A percentile compares a stretch with the other conserved stretches of the same genome.
These are phyloP conservation scores for Phthorimaea operculella DNA, from an alignment of 1,140 invertebrate genomes.

Conservation along the genomic window DNA sequence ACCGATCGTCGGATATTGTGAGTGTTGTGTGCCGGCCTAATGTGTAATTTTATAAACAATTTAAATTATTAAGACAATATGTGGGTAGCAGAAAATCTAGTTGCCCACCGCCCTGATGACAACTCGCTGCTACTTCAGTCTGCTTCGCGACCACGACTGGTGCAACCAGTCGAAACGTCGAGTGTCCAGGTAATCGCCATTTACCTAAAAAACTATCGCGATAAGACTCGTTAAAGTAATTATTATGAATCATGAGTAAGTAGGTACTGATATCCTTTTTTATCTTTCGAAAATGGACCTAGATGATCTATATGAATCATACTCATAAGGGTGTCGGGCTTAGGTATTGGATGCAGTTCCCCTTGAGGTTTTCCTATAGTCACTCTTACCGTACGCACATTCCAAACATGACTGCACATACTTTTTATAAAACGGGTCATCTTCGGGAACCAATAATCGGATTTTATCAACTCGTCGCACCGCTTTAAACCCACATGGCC, in stretches of 20 bases:
- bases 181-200: no score
- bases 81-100: no score
- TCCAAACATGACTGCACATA: background rate
- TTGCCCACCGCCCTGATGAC: no score
- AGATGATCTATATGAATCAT: constrained; percentile 25
- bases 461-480: background rate
- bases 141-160: no score
- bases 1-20: no score
- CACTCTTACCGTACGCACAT: constrained; percentile 2
- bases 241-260: constrained; percentile 28
- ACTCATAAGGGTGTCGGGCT: constrained; percentile 19
- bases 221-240: no score
- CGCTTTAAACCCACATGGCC: constrained; percentile 21
- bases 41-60: no score
- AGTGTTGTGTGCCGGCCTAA: no score
- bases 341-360: constrained; percentile 24
- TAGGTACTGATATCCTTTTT: constrained; percentile 15
- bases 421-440: constrained; percentile 2
- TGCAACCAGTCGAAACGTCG: no score
- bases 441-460: constrained; percentile 4
- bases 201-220: no score
- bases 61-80: no score
- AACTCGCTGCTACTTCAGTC: no score
- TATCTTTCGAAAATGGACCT: constrained; percentile 13
- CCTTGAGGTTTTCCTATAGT: constrained; percentile 22